These are phyloP conservation scores for Nibea coibor DNA, from an alignment of 2,113 vertebrate species.

Conservation along the genomic window DNA sequence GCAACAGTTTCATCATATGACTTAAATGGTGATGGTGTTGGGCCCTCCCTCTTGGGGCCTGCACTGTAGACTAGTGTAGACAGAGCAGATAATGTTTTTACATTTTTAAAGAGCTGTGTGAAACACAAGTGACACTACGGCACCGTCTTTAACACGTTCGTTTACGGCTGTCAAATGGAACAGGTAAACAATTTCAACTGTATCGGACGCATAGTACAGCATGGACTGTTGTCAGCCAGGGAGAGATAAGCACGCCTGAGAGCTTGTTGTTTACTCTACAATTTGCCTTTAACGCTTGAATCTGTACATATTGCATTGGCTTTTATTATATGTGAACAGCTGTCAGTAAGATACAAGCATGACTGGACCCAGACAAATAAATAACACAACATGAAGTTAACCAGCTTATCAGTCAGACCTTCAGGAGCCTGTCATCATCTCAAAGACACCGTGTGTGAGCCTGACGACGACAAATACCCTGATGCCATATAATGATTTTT, in stretches of 20 bases:
- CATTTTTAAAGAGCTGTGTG: neutral
- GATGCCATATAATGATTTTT: constrained; percentile 1
- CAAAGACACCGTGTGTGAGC: constrained; percentile 11
- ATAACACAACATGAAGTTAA: constrained; percentile 32
- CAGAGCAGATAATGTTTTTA: neutral
- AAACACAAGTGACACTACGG: neutral
- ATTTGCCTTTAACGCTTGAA: neutral
- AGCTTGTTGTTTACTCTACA: neutral
- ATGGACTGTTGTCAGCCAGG: neutral
- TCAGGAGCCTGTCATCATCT: constrained; percentile 47
- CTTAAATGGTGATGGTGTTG: neutral
- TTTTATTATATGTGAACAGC: constrained; percentile 68
- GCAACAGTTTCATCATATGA: too few species aligned
- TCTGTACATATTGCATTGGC: neutral
- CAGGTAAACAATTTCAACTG: neutral
- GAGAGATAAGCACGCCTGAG: neutral
- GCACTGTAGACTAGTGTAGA: neutral
- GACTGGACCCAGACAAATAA: constrained; percentile 44
- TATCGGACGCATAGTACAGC: neutral
- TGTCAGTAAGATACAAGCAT: constrained; percentile 41
- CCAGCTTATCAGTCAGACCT: constrained; percentile 43
- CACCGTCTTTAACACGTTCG: neutral
- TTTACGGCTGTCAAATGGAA: neutral
- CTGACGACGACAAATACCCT: constrained; percentile 22
- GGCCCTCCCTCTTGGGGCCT: neutral